phyloP scores from a whole-genome alignment of 2,888 invertebrate genomes.

The Alentia gelatinosa region DNA sequence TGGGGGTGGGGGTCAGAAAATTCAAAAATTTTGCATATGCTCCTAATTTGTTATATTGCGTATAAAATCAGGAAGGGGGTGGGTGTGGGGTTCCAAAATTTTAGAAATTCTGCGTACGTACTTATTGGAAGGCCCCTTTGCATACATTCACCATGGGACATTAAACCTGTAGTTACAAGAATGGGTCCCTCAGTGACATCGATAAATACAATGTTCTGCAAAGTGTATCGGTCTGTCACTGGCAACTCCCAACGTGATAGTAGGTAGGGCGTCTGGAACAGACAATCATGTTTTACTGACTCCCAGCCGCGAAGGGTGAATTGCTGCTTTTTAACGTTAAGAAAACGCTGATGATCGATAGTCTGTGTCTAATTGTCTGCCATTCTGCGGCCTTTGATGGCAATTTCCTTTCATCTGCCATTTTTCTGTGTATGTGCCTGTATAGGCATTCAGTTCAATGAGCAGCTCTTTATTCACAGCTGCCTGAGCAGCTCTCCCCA shows the following conservation, averaged over 20 bases:
- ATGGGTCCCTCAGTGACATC: too few species aligned
- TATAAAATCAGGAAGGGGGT: too few species aligned
- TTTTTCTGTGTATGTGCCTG: not conserved
- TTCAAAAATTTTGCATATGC: too few species aligned
- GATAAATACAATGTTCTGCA: not conserved
- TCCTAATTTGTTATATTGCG: too few species aligned
- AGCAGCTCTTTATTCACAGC: not conserved
- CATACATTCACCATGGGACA: too few species aligned
- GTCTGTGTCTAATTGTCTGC: conserved; percentile 21
- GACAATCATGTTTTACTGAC: not conserved
- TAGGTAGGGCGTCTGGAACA: not conserved
- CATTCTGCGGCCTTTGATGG: conserved; percentile 10
- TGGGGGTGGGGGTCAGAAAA: too few species aligned
- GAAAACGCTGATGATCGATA: not conserved
- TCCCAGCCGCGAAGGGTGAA: not conserved
- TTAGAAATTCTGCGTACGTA: too few species aligned
- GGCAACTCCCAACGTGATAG: not conserved
- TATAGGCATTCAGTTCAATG: not conserved
- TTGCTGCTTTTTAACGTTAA: not conserved
- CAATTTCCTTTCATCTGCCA: conserved; percentile 11
- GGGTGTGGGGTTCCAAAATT: too few species aligned
- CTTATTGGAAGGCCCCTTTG: too few species aligned
- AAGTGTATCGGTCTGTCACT: not conserved
- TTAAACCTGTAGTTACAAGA: too few species aligned
- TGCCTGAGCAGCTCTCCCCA: not conserved